Base-by-base conservation (phyloP, 2,797 vertebrate species). In the Linurgus olivaceus region DNA sequence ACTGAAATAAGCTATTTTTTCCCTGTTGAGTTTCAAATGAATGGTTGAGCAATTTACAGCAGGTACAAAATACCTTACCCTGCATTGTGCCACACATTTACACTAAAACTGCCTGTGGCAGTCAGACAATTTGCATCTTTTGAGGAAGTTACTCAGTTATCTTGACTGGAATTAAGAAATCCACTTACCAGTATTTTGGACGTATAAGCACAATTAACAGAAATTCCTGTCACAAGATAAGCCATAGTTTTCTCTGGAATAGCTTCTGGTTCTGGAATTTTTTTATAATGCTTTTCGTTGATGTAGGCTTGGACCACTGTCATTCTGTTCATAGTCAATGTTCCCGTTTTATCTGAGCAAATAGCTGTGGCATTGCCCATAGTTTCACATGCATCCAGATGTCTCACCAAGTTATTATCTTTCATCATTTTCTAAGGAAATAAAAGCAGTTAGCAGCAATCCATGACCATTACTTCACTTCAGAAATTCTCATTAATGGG, bases 301-400 rank as follows among this genome's bases (percentile, higher is more conserved):
- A 99, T 38, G 96, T 96, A 99, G 89, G 98, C 98, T 97, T 99
- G 99, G 93, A 99, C 99, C 86, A 99, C 99, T 23, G 98, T 99
- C 99, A 99, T 99, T 96, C 99, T 98, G 97, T 99, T 99, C 99
- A 99, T 99, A 51, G 99, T 99, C 95, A 99, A 97, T 3, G 99
- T 99, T 80, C 99, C 99, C 0, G 99, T 99, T 98, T 99, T 99
- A 98, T 99, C 99, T 17, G 99, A 99, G 97, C 99, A 99, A 98
- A 99, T 99, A 93, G 99, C 99, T 13, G 99, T 99, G 55, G 99
- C 99, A 62, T 99, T 99, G 93, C 99, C 99, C 99, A 99, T 99
- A 26, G 99, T 99, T 98, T 99, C 99, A 96, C 99, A 99, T 61
- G 99, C 99, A 92, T 99, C 99, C 97, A 99, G 97, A 96, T 99